Evolutionary conservation across 2,797 vertebrate species (phyloP).

Genomic region (Pangasius sanitwongsei): DNA sequence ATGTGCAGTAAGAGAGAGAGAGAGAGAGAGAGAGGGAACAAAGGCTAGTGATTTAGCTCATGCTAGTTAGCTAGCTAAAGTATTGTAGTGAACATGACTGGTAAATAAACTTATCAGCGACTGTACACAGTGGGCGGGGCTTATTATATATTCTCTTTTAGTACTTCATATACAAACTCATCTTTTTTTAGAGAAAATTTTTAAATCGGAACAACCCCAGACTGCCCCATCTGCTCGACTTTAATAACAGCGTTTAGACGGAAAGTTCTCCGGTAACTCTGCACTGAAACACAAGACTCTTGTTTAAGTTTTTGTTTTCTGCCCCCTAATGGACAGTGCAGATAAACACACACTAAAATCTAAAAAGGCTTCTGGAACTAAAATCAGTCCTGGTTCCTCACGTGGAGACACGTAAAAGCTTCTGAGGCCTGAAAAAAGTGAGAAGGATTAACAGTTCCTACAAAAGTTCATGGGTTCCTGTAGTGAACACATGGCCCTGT

Average conservation of each 20-base stretch:
- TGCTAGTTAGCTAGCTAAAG: too few species aligned
- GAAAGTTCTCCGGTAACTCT: neutral
- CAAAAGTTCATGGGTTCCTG: neutral
- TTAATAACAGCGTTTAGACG: too few species aligned
- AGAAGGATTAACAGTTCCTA: too few species aligned
- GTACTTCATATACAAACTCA: neutral
- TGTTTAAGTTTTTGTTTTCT: neutral
- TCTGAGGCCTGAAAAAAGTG: neutral
- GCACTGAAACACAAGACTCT: neutral
- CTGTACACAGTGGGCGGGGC: neutral
- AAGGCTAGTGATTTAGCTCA: too few species aligned
- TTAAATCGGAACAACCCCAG: neutral
- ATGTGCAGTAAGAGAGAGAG: neutral
- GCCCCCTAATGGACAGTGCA: neutral
- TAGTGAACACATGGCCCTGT: neutral
- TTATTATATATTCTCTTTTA: neutral
- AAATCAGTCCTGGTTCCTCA: neutral
- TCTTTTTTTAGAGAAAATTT: neutral
- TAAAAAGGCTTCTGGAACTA: neutral
- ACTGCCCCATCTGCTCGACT: neutral
- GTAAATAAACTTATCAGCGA: too few species aligned
- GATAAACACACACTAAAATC: neutral
- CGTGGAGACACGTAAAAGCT: neutral
- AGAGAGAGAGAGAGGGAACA: too few species aligned
- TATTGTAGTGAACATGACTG: too few species aligned